A percentile compares a stretch with the other conserved stretches of the same genome.
Conservation (phyloP, 1,140 invertebrate genomes). For the Himalopsyche phryganea region DNA sequence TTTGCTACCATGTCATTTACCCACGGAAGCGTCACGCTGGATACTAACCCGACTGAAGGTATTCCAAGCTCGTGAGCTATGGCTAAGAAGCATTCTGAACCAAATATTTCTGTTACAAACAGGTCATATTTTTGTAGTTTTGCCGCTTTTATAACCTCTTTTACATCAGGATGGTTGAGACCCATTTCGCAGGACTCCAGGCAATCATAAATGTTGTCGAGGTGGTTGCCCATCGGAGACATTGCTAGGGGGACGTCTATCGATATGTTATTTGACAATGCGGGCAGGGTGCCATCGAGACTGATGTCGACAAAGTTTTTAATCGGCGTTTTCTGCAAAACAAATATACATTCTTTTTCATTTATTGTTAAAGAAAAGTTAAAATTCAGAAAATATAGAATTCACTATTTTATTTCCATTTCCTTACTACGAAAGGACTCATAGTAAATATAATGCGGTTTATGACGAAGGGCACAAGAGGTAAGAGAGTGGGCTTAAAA, state of each 20-base stretch:
- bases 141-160: conserved; percentile 41
- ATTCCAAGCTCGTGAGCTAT: conserved; percentile 55
- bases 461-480: too few species aligned
- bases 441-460: too few species aligned
- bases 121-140: conserved; percentile 57
- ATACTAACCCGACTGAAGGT: conserved; percentile 57
- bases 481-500: too few species aligned
- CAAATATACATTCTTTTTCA: too few species aligned
- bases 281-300: conserved; percentile 47
- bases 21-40: conserved; percentile 60
- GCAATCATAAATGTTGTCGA: conserved; percentile 47
- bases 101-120: conserved; percentile 66
- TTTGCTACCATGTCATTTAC: conserved; percentile 59
- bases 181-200: conserved; percentile 45
- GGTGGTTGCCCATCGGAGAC: conserved; percentile 45
- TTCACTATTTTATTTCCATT: too few species aligned
- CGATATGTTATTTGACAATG: conserved; percentile 50
- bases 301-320: conserved; percentile 47
- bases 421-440: too few species aligned
- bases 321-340: conserved; percentile 46
- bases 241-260: conserved; percentile 39
- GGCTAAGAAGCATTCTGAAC: conserved; percentile 58
- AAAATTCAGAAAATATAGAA: too few species aligned
- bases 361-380: too few species aligned
- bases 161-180: conserved; percentile 41